Evolutionary conservation across 2,888 invertebrate genomes (phyloP), one percentile per base, ranked within the genome.

Genomic region (Amphipoea lucens): DNA sequence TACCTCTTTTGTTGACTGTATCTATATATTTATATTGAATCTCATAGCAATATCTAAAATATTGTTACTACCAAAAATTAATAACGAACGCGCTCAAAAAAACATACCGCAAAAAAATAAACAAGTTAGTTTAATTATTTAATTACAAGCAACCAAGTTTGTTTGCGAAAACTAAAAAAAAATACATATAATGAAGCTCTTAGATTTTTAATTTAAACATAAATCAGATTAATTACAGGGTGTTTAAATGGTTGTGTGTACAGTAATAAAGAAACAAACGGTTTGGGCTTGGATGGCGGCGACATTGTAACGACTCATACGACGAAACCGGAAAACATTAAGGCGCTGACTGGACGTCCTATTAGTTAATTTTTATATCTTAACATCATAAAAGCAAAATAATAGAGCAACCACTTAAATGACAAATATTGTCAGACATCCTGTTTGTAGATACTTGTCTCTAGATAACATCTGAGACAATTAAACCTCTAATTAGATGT

Each of bases 241-340:
- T 87, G 85, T 88, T 88, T 88, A 86, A 85, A 86, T 89, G 80
- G 78, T 86, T 86, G 85, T 90, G 87, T 88, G 89, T 88, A 89
- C 84, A 86, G 84, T 90, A 90, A 87, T 88, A 90, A 89, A 89
- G 90, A 89, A 87, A 88, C 82, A 85, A 90, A 90, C 87, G 81
- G 86, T 85, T 86, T 82, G 78, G 73, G 84, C 66, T 87, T 78
- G 83, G 83, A 84, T 85, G 69, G 82, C 87, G 88, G 87, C 87
- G 90, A 89, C 89, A 89, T 82, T 78, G 82, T 87, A 88, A 87
- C 87, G 86, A 89, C 84, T 90, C 87, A 86, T 83, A 85, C 88
- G 83, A 88, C 74, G 75, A 84, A 85, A 90, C 91, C 91, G 92
- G 91, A 92, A 92, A 90, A 87, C 91, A 92, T 92, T 90, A 92